Evolutionary conservation across 2,888 invertebrate species (phyloP), one percentile per base, ranked within the genome.

Genomic region (Sacculina carcini): DNA sequence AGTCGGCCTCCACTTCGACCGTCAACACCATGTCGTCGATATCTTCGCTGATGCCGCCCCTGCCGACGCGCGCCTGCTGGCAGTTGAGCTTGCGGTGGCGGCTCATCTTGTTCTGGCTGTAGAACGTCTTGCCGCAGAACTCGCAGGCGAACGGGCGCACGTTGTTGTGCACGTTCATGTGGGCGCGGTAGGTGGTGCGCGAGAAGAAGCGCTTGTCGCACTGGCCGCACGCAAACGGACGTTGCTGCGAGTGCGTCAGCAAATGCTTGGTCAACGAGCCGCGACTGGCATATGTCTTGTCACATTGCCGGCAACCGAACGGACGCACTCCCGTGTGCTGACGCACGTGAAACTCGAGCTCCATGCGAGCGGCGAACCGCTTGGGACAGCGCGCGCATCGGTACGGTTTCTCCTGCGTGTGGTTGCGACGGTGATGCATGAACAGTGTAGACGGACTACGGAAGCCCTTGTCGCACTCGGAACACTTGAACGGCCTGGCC

Each of bases 241-340:
- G 44, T 28, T 44, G 28, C 44, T 44, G 44, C 16, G 44, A 28
- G 44, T 44, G 44, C 44, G 44, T 28, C 10, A 26, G 44, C 28
- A 44, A 28, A 28, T 44, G 44, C 28, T 44, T 26, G 5, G 44
- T 44, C 16, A 44, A 28, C 26, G 44, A 44, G 28, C 44, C 29
- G 28, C 29, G 26, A 19, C 44, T 26, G 9, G 44, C 19, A 19
- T 44, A 44, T 10, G 26, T 2, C 28, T 44, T 44, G 44, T 16
- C 16, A 19, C 44, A 44, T 3, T 28, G 16, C 19, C 29, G n/a
- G 19, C 44, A 44, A 7, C 9, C 44, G 28, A 44, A 44, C 44
- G 44, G 44, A n/a, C 44, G 44, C 16, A 28, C 28, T n/a, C 44
- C 44, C 9, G 44, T 44, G 44, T 44, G 44, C 44, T 44, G 44